Percentiles rank a stretch among this genome's conserved stretches.
Evolutionary conservation across 2,113 vertebrate species (phyloP).

Genomic region (Hippopotamus amphibius): DNA sequence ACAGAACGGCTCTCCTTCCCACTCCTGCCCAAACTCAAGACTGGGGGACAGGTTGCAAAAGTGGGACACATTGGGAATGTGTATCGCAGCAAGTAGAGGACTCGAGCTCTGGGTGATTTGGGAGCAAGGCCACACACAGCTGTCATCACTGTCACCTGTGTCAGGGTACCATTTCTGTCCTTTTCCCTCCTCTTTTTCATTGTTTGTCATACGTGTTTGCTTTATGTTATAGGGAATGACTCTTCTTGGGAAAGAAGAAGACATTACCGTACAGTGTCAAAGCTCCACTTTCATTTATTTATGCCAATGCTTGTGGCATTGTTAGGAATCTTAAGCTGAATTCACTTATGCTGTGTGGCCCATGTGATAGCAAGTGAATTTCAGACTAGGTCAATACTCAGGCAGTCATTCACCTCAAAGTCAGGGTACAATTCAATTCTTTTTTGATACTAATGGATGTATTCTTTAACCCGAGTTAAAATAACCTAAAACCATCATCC

Average conservation of each 20-base stretch:
- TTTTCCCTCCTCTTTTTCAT: background rate
- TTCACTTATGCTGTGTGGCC: conserved; percentile 11
- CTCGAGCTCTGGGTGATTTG: background rate
- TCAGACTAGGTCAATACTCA: background rate
- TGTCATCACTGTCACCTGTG: background rate
- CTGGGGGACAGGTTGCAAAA: background rate
- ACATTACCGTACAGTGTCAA: background rate
- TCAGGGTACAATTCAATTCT: background rate
- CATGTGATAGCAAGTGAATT: background rate
- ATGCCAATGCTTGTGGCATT: background rate
- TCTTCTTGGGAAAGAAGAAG: conserved; percentile 11
- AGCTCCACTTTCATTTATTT: conserved; percentile 34
- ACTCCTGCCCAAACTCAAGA: background rate
- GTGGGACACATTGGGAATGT: background rate
- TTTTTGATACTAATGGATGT: conserved; percentile 13
- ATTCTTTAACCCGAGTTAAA: conserved; percentile 60
- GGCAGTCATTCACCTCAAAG: background rate
- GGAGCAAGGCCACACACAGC: background rate
- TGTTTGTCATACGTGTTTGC: background rate
- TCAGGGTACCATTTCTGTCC: background rate
- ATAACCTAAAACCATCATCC: conserved; percentile 26
- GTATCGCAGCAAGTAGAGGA: background rate
- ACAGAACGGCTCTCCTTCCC: background rate
- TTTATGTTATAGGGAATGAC: background rate
- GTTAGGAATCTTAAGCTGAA: background rate